phyloP scores from a whole-genome alignment of 2,797 vertebrate genomes.

The Cossypha heuglini region DNA sequence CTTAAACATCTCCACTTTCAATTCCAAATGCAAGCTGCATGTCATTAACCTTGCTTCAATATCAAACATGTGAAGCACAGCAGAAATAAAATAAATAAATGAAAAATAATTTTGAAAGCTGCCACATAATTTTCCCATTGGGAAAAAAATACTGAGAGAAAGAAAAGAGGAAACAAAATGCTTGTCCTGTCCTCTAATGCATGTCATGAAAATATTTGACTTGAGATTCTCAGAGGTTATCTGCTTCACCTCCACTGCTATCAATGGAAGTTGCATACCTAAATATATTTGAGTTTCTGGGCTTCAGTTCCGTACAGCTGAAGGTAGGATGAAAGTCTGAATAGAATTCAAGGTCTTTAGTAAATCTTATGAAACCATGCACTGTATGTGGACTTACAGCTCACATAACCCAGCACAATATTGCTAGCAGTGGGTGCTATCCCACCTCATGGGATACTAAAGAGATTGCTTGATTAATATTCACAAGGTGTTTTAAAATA shows the following conservation, averaged over 20 bases:
- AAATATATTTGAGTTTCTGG: background rate
- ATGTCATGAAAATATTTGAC: background rate
- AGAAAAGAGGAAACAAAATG: background rate
- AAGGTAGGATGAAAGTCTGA: background rate
- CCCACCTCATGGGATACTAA: background rate
- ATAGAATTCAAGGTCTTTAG: background rate
- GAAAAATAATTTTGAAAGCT: conserved; percentile 20
- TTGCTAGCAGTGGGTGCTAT: background rate
- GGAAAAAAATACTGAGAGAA: background rate
- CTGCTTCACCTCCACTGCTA: background rate
- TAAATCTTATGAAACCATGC: background rate
- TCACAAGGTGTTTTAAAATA: background rate
- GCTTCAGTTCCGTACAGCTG: background rate
- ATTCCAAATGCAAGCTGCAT: conserved; percentile 22
- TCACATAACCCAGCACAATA: background rate
- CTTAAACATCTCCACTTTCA: conserved; percentile 24
- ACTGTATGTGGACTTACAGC: background rate
- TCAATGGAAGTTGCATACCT: background rate
- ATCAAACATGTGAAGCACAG: conserved; percentile 15
- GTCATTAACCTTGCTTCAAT: conserved; percentile 53
- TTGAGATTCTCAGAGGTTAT: background rate
- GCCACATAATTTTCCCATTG: background rate
- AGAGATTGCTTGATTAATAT: background rate
- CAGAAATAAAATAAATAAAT: conserved; percentile 29
- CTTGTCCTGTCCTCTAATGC: background rate